Percentiles rank a stretch among this genome's conserved stretches.
These are phyloP conservation scores for Pholis gunnellus DNA, from an alignment of 2,113 vertebrate genomes.

Conservation along the genomic window DNA sequence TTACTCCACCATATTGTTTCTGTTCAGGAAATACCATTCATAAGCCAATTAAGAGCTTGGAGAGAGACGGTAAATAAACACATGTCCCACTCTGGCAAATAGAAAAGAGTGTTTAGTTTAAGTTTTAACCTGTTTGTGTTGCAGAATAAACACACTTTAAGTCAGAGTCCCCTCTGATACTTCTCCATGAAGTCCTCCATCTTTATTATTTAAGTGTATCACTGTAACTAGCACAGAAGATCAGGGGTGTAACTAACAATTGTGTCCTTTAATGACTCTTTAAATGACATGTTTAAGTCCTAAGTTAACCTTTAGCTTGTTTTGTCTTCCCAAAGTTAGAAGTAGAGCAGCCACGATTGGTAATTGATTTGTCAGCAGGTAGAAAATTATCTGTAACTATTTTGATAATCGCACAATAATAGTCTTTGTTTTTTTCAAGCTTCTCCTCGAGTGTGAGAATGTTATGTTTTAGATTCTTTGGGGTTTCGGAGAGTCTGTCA, in stretches of 20 bases:
- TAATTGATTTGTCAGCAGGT: not conserved
- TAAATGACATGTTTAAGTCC: not conserved
- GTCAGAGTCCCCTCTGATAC: not conserved
- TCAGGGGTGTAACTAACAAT: not conserved
- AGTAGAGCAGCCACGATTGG: too few relatives aligned
- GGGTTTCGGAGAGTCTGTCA: not conserved
- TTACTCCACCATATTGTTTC: constrained; percentile 51
- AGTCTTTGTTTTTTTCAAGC: not conserved
- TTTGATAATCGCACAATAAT: not conserved
- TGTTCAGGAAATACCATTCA: constrained; percentile 39
- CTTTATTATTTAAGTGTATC: not conserved
- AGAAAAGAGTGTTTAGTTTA: not conserved
- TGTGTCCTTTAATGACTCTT: not conserved
- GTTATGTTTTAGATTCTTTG: not conserved
- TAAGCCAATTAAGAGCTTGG: constrained; percentile 37
- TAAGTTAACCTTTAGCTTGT: not conserved
- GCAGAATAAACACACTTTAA: not conserved
- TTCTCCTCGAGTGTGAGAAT: not conserved
- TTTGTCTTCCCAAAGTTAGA: not conserved
- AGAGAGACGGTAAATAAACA: constrained; percentile 18
- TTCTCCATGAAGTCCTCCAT: not conserved
- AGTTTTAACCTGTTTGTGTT: not conserved
- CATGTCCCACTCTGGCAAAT: not conserved
- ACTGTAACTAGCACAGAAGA: not conserved
- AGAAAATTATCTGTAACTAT: not conserved